Conservation (phyloP, 2,797 vertebrate species). For the Falco novaeseelandiae region DNA sequence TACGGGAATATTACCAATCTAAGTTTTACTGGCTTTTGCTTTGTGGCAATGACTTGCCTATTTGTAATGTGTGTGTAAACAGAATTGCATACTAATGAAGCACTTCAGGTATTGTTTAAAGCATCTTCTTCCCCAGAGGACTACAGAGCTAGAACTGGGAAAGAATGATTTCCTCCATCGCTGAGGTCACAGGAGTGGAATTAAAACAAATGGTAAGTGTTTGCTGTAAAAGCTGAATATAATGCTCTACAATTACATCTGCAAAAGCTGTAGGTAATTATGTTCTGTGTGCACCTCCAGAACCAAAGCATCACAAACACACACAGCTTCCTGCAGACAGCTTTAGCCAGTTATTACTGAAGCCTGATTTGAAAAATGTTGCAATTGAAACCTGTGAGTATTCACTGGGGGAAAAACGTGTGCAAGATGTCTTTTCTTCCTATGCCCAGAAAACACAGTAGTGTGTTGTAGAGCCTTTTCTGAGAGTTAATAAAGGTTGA, state of each 20-base stretch:
- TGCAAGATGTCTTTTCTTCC: background rate
- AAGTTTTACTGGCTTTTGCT: background rate
- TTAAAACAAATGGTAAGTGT: conserved; percentile 6
- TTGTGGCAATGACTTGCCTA: background rate
- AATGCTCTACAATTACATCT: background rate
- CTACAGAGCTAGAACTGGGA: background rate
- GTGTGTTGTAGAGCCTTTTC: background rate
- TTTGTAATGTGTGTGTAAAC: background rate
- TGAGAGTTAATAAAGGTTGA: background rate
- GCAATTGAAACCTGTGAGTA: background rate
- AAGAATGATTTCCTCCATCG: background rate
- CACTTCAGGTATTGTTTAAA: background rate
- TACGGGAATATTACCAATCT: background rate
- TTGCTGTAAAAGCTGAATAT: background rate
- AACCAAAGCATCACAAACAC: background rate
- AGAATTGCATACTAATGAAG: background rate
- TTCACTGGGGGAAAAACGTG: background rate
- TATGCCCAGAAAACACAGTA: background rate
- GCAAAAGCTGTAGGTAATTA: background rate
- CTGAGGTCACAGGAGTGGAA: conserved; percentile 4
- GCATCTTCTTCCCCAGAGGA: background rate
- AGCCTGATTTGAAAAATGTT: background rate
- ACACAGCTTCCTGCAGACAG: background rate
- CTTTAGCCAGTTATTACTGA: background rate
- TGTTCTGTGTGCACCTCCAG: background rate